Evolutionary conservation across 2,888 invertebrate genomes (phyloP).

Genomic region (Lithophane leautieri): DNA sequence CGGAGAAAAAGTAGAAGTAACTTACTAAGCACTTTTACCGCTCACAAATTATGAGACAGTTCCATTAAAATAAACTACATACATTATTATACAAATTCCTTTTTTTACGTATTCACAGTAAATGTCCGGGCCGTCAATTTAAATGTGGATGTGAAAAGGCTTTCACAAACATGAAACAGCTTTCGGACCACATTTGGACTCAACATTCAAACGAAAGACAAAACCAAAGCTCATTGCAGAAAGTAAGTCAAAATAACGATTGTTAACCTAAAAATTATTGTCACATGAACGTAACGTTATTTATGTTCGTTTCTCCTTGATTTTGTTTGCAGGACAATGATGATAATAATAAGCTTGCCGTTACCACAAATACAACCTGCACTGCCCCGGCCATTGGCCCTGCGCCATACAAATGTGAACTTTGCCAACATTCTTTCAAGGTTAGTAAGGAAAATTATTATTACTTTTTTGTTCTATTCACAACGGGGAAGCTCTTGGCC

Average conservation of each 20-base stretch:
- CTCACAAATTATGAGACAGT: not conserved
- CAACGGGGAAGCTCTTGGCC: no score
- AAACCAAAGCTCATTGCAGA: not conserved
- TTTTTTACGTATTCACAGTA: slow-evolving; percentile 63
- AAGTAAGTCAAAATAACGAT: slow-evolving; percentile 33
- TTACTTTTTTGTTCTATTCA: not conserved
- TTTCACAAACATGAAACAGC: slow-evolving; percentile 71
- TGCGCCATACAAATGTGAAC: slow-evolving; percentile 74
- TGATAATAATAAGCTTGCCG: slow-evolving; percentile 1
- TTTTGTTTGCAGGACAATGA: slow-evolving; percentile 37
- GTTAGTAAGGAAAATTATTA: slow-evolving; percentile 83
- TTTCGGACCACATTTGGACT: slow-evolving; percentile 70
- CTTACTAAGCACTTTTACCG: not conserved
- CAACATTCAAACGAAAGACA: slow-evolving; percentile 61
- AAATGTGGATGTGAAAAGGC: slow-evolving; percentile 75
- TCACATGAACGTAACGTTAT: not conserved
- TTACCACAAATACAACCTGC: slow-evolving; percentile 22
- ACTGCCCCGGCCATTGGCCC: slow-evolving; percentile 18
- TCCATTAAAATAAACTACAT: not conserved
- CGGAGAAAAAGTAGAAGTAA: not conserved
- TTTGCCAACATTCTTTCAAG: slow-evolving; percentile 79
- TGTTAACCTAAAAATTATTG: not conserved
- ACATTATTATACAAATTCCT: not conserved
- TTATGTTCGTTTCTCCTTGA: not conserved
- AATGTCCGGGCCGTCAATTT: slow-evolving; percentile 70